Percentiles rank a stretch among this genome's conserved stretches.
These are phyloP conservation scores for Drosophila infuscata DNA, from an alignment of 2,888 invertebrate genomes.

Conservation along the genomic window DNA sequence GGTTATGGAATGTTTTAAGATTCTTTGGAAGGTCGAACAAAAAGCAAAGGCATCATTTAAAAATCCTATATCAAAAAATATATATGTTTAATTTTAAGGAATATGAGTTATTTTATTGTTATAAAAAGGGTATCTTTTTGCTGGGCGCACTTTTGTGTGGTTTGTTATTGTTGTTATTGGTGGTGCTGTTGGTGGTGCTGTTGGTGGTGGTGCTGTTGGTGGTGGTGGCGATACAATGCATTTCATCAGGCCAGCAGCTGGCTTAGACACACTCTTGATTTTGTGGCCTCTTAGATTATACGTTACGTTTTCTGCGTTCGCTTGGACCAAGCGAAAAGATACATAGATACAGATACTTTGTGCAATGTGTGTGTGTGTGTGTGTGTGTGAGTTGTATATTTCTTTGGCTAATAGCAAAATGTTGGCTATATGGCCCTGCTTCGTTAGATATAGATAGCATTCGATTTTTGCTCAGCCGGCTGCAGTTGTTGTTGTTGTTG, in stretches of 20 bases:
- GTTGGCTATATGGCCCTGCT: constrained; percentile 78
- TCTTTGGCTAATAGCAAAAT: constrained; percentile 81
- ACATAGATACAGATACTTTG: constrained; percentile 65
- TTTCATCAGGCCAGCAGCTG: constrained; percentile 70
- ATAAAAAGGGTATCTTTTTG: neutral
- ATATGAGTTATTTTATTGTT: neutral
- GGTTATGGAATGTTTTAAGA: neutral
- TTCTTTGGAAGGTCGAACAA: neutral
- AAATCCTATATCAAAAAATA: neutral
- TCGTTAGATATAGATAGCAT: constrained; percentile 79
- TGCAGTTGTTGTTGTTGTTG: constrained; percentile 34
- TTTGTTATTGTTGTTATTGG: constrained; percentile 25
- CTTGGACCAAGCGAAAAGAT: constrained; percentile 61
- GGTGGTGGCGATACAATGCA: constrained; percentile 67
- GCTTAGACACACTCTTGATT: constrained; percentile 76
- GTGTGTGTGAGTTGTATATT: constrained; percentile 59
- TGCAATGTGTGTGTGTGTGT: constrained; percentile 17
- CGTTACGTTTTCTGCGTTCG: constrained; percentile 77
- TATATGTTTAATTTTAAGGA: neutral
- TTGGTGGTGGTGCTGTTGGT: constrained; percentile 23
- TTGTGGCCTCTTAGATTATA: constrained; percentile 75
- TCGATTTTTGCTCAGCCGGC: constrained; percentile 76
- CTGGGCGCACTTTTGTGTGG: neutral
- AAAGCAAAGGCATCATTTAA: neutral
- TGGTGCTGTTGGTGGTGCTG: constrained; percentile 4